Evolutionary conservation across 1,140 invertebrate genomes (phyloP).

Genomic region (Macrocentrus cingulum): DNA sequence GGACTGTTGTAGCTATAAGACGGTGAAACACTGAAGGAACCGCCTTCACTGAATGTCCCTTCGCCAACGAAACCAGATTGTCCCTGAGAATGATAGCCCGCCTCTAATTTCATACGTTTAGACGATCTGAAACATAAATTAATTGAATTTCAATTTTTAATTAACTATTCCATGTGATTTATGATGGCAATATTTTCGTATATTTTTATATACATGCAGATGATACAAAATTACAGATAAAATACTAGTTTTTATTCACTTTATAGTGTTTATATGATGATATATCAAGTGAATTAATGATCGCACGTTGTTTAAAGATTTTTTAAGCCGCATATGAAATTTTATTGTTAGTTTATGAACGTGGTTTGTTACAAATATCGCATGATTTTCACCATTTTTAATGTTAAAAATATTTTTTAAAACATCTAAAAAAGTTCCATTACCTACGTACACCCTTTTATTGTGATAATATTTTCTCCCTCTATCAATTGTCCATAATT

Average conservation of each 20-base stretch:
- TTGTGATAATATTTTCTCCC: conserved; percentile 49
- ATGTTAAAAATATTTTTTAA: conserved; percentile 38
- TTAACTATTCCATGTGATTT: no score
- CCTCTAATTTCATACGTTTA: conserved; percentile 66
- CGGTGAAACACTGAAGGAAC: conserved; percentile 48
- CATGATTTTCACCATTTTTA: not conserved
- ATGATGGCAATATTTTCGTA: no score
- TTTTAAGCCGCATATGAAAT: no score
- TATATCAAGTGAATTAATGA: no score
- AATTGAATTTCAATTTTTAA: not conserved
- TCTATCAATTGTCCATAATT: conserved; percentile 51
- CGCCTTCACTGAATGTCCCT: conserved; percentile 52
- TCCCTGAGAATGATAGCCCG: conserved; percentile 57
- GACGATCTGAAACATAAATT: conserved; percentile 60
- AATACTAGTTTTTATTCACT: no score
- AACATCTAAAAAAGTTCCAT: conserved; percentile 41
- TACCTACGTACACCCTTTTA: conserved; percentile 50
- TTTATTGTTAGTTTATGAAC: no score
- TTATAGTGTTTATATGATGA: no score
- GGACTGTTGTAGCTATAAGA: conserved; percentile 52
- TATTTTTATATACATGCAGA: no score
- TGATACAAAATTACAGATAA: no score
- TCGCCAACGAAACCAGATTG: conserved; percentile 54
- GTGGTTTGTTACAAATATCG: not conserved
- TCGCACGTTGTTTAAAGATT: no score